Evolutionary conservation across 2,113 vertebrate species (phyloP), one percentile per base, ranked within the genome.

Genomic region (Equus quagga): DNA sequence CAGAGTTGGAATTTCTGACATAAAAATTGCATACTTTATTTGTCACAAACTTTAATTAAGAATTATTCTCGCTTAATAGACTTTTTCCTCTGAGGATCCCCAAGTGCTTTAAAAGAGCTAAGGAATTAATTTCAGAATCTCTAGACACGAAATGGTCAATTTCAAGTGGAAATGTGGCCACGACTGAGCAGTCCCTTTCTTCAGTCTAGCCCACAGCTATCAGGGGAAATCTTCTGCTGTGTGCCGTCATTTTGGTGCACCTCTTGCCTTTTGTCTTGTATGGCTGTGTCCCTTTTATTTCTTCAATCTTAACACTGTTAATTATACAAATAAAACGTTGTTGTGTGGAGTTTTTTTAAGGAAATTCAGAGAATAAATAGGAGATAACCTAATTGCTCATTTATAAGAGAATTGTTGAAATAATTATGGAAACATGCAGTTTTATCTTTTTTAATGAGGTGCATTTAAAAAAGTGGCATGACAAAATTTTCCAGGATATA

Each of bases 31-130:
- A 85, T 70, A 75, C 19, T 76, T 78, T 81, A 62, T 92, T 94
- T 91, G 60, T 54, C 94, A 82, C 31, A 91, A 94, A 88, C 4
- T 91, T 89, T 96, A 97, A 97, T 93, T 97, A 96, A 92, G 28
- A 83, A 49, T 54, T 36, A 44, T 70, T 91, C 75, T 92, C 92
- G 2, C 65, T 91, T 96, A 91, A 97, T 97, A 91, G 81, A 89
- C 31, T 95, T 46, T 46, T 72, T 96, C 72, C 51, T 92, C 49
- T 67, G 82, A 96, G 67, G 54, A 89, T 73, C 51, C 36, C 44
- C n/a, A 97, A 89, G 33, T 73, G 81, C 62, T 79, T 96, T 67
- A 62, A 49, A 83, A 90, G 70, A 88, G 85, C 28, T 49, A 70
- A 94, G 51, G 14, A 84, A 88, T 65, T 73, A 26, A 78, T 73